A percentile compares a stretch with the other conserved stretches of the same genome.
These are phyloP conservation scores for Turritopsis rubra DNA, from an alignment of 30 jellyfish, hydroid and myxozoan species.

Conservation along the genomic window DNA sequence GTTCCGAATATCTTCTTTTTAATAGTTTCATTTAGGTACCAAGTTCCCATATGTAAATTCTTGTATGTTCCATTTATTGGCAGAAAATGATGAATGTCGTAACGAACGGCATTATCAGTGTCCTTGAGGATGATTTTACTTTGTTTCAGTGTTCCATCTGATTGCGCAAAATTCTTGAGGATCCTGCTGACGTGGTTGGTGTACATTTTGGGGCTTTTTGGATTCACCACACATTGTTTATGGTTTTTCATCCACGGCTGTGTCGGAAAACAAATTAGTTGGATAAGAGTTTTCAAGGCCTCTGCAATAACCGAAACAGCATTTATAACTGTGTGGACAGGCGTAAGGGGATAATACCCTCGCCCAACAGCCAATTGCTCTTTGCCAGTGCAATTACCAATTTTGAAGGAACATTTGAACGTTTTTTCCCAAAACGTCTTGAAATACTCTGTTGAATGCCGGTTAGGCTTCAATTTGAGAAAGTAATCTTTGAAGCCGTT, in stretches of 20 bases:
- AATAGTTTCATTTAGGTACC: slow-evolving; percentile 12
- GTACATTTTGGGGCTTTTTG: not conserved
- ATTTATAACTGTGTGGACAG: slow-evolving; percentile 61
- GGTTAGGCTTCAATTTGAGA: slow-evolving; percentile 38
- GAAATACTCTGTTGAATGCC: not conserved
- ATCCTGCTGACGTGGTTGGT: slow-evolving; percentile 6
- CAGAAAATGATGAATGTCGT: slow-evolving; percentile 27
- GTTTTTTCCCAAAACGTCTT: slow-evolving; percentile 65
- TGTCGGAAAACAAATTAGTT: not conserved
- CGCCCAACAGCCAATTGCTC: slow-evolving; percentile 17
- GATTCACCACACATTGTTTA: slow-evolving; percentile 25
- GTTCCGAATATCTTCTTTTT: slow-evolving; percentile 14
- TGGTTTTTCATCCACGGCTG: slow-evolving; percentile 17
- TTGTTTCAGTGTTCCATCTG: slow-evolving; percentile 55
- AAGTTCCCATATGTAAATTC: not conserved
- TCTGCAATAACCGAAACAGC: slow-evolving; percentile 35
- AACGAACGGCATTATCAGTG: slow-evolving; percentile 27
- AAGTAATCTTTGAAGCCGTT: slow-evolving; percentile 49
- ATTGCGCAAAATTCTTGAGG: slow-evolving; percentile 36
- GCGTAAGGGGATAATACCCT: slow-evolving; percentile 76
- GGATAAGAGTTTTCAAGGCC: not conserved
- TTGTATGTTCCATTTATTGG: not conserved
- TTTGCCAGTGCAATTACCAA: slow-evolving; percentile 12
- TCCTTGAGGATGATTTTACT: slow-evolving; percentile 30
- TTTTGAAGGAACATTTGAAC: slow-evolving; percentile 44